Base-by-base conservation (phyloP, 2,888 invertebrate genomes). In the Gandaritis pyraliata region DNA sequence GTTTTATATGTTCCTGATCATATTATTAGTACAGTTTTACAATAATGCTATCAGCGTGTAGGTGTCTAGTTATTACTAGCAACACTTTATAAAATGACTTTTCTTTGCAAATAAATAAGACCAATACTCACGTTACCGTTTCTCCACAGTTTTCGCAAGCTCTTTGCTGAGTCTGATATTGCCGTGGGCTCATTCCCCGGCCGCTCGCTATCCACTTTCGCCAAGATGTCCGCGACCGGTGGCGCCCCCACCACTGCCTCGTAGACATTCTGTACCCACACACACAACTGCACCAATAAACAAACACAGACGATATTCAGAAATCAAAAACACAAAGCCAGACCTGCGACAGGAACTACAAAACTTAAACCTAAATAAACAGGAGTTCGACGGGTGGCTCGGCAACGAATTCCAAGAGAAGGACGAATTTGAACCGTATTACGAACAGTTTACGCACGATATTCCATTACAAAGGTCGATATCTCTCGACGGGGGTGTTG, bases 91-190 rank as follows among this genome's bases (percentile, higher is more conserved):
- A n/a, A n/a, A n/a, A n/a, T n/a, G n/a, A n/a, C n/a, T n/a, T 38
- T 2, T 1, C 18, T 38, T 54, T 18, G 13, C 33, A 30, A 12
- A 12, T 30, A 16, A 4, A n/a, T n/a, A n/a, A n/a, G n/a, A 13
- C n/a, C 38, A 51, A 36, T 7, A 63, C 47, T 64, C 53, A 68
- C 36, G 1, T 12, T 46, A 16, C 10, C 8, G 50, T 69, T 48
- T 71, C 60, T 74, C 69, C 72, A 54, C 92, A 97, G 97, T 94
- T 97, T 97, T 94, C 96, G 97, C 86, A 96, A 97, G 93, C 94
- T 97, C 87, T 97, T 97, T 94, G 96, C 96, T 87, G 97, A 97
- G 88, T 94, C 94, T 88, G 94, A 94, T 88, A 93, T 94, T 90
- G 86, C 94, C 88, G 94, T 95, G 85, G 94, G 95, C 78, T 94